phyloP scores from a whole-genome alignment of 2,113 vertebrate genomes.

The Acinonyx jubatus region DNA sequence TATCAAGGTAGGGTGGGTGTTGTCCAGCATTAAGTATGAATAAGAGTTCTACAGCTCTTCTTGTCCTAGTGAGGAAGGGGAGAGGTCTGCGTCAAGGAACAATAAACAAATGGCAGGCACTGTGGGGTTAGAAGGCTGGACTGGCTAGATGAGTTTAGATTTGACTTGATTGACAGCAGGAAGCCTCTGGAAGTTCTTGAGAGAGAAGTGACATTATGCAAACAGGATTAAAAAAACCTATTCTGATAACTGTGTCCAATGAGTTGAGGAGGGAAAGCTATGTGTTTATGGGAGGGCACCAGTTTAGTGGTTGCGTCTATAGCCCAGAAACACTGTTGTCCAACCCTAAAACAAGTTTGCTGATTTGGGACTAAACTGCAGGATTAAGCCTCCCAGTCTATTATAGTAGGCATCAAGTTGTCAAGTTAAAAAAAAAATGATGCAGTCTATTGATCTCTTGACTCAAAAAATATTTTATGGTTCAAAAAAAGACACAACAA shows the following conservation, averaged over 20 bases:
- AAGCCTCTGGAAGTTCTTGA: conserved; percentile 4
- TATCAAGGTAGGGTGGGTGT: background rate
- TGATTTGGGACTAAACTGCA: conserved; percentile 13
- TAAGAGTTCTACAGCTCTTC: background rate
- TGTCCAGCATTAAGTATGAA: background rate
- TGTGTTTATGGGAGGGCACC: background rate
- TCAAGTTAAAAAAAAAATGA: background rate
- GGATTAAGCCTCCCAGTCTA: background rate
- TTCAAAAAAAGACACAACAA: background rate
- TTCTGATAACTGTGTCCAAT: background rate
- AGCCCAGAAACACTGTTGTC: background rate
- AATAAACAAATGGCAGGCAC: background rate
- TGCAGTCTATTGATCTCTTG: background rate
- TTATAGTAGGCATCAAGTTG: background rate
- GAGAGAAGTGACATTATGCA: background rate
- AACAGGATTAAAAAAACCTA: background rate
- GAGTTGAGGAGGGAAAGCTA: background rate
- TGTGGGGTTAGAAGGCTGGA: background rate
- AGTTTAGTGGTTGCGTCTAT: background rate
- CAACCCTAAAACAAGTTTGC: background rate
- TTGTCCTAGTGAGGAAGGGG: background rate
- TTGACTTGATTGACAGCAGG: background rate
- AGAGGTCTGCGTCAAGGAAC: background rate
- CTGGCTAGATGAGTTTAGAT: background rate
- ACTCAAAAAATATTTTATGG: conserved; percentile 7